Percentiles rank a stretch among this genome's conserved stretches.
Evolutionary conservation across 53 echinoderm and acorn worm species (phyloP).

Genomic region (Antedon mediterranea): DNA sequence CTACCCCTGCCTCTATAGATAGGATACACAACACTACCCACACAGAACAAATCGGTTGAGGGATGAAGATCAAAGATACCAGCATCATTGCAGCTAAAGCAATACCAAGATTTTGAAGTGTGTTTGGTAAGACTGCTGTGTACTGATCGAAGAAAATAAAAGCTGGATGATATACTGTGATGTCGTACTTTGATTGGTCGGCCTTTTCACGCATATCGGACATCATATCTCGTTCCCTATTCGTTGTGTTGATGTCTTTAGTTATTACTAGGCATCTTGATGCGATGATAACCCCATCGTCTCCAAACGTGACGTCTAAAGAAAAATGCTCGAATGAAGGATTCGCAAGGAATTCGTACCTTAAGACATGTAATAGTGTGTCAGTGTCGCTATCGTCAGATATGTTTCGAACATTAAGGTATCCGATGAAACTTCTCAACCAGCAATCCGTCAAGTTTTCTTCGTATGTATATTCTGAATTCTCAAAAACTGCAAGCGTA

Average conservation of each 20-base stretch:
- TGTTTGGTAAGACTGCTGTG: conserved; percentile 28
- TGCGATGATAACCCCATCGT: conserved; percentile 4
- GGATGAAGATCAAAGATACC: conserved; percentile 36
- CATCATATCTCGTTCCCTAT: conserved; percentile 33
- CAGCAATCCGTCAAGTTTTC: conserved; percentile 26
- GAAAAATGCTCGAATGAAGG: conserved; percentile 14
- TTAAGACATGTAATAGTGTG: conserved; percentile 8
- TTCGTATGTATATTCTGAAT: conserved; percentile 9
- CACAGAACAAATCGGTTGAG: conserved; percentile 27
- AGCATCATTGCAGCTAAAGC: conserved; percentile 36
- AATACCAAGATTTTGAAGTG: conserved; percentile 36
- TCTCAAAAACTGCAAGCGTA: conserved; percentile 11
- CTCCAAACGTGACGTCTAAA: conserved; percentile 21
- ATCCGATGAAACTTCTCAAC: conserved; percentile 22
- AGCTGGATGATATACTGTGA: conserved; percentile 30
- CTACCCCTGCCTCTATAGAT: conserved; percentile 39
- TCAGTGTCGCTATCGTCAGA: background rate
- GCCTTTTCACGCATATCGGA: conserved; percentile 2
- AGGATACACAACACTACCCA: conserved; percentile 30
- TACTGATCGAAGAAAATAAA: conserved; percentile 46
- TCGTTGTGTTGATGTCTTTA: conserved; percentile 12
- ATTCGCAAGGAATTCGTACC: conserved; percentile 3
- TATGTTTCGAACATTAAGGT: background rate
- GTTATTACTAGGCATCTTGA: conserved; percentile 29
- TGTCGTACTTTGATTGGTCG: conserved; percentile 12